Base-by-base conservation (phyloP, 1,140 invertebrate species). In the Coptotermes formosanus region DNA sequence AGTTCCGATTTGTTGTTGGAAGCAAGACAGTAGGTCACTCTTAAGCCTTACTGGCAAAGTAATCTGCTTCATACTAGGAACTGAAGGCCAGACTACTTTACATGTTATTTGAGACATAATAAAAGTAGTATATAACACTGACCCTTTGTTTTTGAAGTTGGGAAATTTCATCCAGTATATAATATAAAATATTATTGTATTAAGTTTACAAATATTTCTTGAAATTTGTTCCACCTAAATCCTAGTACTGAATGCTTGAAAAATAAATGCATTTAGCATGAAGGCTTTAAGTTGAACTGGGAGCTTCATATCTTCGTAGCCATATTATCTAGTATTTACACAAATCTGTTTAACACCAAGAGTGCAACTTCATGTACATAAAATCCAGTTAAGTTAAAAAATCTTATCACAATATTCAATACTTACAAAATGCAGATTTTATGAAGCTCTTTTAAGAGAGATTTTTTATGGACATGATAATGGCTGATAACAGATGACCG, bases 41-140 rank as follows among this genome's bases (percentile, higher is more conserved):
- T 75, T n/a, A 75, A 75, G 64, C 64, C 64, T 30, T 75, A 75
- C n/a, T 75, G 8, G n/a, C n/a, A 75, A n/a, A 75, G 64, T 75
- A 75, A 75, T 75, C 64, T 75, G 64, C 64, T 30, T 75, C 30
- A n/a, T n/a, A 30, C 9, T 25, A 30, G 64, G 19, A n/a, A n/a
- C 7, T 64, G 59, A 6, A 30, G 64, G 64, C 7, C n/a, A 55
- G 52, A 55, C 4, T n/a, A 75, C 64, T 75, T 75, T 14, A 30
- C n/a, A 14, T 75, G 64, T 30, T 25, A 75, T 30, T n/a, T 30
- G 7, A 75, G 1, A 25, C n/a, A 16, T 75, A 16, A 75, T 0
- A 2, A 55, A 55, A n/a, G 8, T 30, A 0, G 25, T 75, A 8
- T 14, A 9, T 30, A 38, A 38, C 38, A 38, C 4, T 38, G 38